These are phyloP conservation scores for Nothoprocta pentlandii DNA, from an alignment of 2,113 vertebrate species.

Conservation along the genomic window DNA sequence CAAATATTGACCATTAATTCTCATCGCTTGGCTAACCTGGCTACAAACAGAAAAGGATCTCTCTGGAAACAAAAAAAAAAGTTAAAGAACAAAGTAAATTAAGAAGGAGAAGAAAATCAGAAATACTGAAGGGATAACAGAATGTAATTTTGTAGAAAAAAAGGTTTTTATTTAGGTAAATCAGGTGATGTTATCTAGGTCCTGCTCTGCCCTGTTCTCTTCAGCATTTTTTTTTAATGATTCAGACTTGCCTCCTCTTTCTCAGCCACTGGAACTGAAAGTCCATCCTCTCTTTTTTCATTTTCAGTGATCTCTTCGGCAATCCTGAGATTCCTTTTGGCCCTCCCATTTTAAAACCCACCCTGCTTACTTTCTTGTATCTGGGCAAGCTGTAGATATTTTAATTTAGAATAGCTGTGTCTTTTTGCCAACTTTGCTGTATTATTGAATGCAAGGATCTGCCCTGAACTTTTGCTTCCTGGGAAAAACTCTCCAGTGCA, in stretches of 20 bases:
- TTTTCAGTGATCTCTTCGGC: not conserved
- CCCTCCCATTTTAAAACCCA: not conserved
- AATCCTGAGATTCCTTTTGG: not conserved
- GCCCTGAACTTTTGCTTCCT: not conserved
- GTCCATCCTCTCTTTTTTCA: not conserved
- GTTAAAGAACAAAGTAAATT: not conserved
- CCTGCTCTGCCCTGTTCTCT: not conserved
- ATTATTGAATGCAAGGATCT: not conserved
- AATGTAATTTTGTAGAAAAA: not conserved
- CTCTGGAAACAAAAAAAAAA: not conserved
- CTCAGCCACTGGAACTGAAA: not conserved
- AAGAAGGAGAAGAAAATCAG: not conserved
- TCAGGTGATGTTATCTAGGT: not conserved
- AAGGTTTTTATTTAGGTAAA: not conserved
- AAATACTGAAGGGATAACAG: not conserved
- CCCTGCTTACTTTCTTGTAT: not conserved
- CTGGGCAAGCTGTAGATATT: not conserved
- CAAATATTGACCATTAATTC: not conserved
- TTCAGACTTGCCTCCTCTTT: not conserved
- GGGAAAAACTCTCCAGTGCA: not conserved
- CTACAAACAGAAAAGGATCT: not conserved
- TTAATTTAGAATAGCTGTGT: not conserved
- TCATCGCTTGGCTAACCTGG: not conserved
- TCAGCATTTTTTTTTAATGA: not conserved
- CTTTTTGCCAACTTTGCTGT: not conserved